A percentile compares a stretch with the other conserved stretches of the same genome.
Evolutionary conservation across 2,113 vertebrate species (phyloP).

Genomic region (Ornithorhynchus anatinus): DNA sequence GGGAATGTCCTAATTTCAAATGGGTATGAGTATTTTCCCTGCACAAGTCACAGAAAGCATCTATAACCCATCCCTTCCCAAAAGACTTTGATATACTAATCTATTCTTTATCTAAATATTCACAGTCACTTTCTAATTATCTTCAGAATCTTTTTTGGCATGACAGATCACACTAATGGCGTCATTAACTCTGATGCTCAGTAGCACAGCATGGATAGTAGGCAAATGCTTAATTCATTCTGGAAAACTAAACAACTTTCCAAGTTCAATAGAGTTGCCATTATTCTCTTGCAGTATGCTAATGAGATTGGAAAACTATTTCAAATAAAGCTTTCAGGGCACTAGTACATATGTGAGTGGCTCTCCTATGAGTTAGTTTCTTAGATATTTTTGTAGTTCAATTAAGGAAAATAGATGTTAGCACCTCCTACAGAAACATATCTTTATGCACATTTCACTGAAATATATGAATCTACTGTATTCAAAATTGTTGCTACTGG

Average conservation of each 20-base stretch:
- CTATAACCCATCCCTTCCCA: too few relatives aligned
- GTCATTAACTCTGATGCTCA: conserved; percentile 36
- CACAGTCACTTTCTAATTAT: conserved; percentile 42
- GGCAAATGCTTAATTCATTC: background rate
- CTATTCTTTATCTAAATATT: conserved; percentile 7
- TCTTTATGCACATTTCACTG: background rate
- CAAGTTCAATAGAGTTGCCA: background rate
- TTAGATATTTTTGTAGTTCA: background rate
- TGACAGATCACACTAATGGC: conserved; percentile 45
- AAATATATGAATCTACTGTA: too few relatives aligned
- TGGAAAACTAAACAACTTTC: background rate
- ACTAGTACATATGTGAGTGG: background rate
- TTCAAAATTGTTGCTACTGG: too few relatives aligned
- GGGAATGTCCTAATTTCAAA: too few relatives aligned
- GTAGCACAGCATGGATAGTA: background rate
- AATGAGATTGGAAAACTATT: background rate
- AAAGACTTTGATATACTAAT: background rate
- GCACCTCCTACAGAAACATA: background rate
- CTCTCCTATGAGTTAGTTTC: background rate
- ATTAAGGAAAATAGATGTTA: conserved; percentile 16
- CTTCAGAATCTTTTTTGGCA: conserved; percentile 29
- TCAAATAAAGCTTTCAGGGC: background rate
- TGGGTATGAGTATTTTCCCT: too few relatives aligned
- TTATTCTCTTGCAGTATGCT: background rate
- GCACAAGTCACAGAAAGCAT: too few relatives aligned